These are phyloP conservation scores for Drosophila elegans DNA, from an alignment of 1,140 invertebrate species.

Conservation along the genomic window DNA sequence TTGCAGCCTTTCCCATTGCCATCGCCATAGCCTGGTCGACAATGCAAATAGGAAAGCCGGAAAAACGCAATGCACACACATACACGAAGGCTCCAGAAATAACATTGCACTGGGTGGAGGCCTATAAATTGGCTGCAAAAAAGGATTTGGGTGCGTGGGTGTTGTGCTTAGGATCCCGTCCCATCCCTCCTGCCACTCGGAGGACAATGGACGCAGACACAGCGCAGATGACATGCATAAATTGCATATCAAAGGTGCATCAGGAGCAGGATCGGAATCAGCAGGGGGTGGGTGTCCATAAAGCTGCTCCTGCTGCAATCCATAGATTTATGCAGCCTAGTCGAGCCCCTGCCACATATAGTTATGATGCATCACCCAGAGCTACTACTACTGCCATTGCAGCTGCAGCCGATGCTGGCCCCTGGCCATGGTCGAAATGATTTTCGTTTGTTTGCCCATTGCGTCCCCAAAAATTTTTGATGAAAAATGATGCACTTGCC, in stretches of 20 bases:
- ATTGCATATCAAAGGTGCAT: conserved; percentile 82
- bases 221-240: conserved; percentile 79
- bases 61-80: conserved; percentile 68
- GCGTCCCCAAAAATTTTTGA: conserved; percentile 42
- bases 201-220: conserved; percentile 63
- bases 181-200: not conserved
- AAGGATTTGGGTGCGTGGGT: conserved; percentile 56
- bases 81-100: conserved; percentile 15
- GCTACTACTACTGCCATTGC: conserved; percentile 53
- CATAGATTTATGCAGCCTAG: conserved; percentile 76
- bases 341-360: conserved; percentile 46
- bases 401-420: conserved; percentile 50
- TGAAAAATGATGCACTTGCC: conserved; percentile 81
- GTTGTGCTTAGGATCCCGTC: conserved; percentile 53
- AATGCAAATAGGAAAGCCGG: conserved; percentile 75
- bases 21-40: conserved; percentile 49
- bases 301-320: conserved; percentile 55
- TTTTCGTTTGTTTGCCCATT: conserved; percentile 67
- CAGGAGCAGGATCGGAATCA: conserved; percentile 47
- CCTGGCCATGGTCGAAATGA: conserved; percentile 58
- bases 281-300: conserved; percentile 9
- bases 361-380: conserved; percentile 81
- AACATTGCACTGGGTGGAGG: conserved; percentile 45
- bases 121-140: conserved; percentile 78
- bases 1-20: conserved; percentile 49